A percentile compares a stretch with the other conserved stretches of the same genome.
Evolutionary conservation across 2,888 invertebrate genomes (phyloP).

Genomic region (Scaptomyza reducta): DNA sequence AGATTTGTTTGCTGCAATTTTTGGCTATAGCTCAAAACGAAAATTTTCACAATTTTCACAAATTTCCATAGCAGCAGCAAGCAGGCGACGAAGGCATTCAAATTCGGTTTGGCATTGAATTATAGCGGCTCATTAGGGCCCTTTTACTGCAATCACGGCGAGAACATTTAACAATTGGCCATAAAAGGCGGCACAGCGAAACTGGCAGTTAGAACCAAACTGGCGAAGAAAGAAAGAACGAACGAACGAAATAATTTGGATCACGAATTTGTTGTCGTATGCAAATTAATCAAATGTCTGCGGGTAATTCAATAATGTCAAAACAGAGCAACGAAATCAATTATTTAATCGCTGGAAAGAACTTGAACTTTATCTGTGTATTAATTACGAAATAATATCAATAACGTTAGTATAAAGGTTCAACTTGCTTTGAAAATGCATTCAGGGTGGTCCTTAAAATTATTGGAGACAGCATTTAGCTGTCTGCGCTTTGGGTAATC

Average conservation of each 20-base stretch:
- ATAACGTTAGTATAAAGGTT: conserved; percentile 57
- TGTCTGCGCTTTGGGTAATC: conserved; percentile 70
- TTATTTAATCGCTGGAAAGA: conserved; percentile 57
- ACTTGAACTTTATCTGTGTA: conserved; percentile 48
- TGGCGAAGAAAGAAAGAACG: conserved; percentile 14
- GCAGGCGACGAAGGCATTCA: conserved; percentile 53
- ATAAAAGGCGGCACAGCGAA: conserved; percentile 67
- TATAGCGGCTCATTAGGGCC: conserved; percentile 74
- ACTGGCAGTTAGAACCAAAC: conserved; percentile 24
- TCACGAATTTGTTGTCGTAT: conserved; percentile 85
- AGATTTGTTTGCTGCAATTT: conserved; percentile 29
- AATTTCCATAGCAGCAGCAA: conserved; percentile 39
- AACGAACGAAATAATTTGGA: conserved; percentile 82
- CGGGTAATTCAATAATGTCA: conserved; percentile 78
- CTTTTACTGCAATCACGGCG: conserved; percentile 71
- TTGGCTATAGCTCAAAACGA: conserved; percentile 57
- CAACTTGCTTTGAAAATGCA: conserved; percentile 8
- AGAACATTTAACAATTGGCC: conserved; percentile 70
- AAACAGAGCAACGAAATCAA: conserved; percentile 68
- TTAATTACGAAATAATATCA: conserved; percentile 71
- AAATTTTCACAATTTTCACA: conserved; percentile 62
- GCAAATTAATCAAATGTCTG: conserved; percentile 84
- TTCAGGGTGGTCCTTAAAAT: conserved; percentile 60
- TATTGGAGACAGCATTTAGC: conserved; percentile 51
- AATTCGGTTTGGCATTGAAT: conserved; percentile 72